Conservation (phyloP, 2,113 vertebrate genomes). For the Pelecanus crispus region DNA sequence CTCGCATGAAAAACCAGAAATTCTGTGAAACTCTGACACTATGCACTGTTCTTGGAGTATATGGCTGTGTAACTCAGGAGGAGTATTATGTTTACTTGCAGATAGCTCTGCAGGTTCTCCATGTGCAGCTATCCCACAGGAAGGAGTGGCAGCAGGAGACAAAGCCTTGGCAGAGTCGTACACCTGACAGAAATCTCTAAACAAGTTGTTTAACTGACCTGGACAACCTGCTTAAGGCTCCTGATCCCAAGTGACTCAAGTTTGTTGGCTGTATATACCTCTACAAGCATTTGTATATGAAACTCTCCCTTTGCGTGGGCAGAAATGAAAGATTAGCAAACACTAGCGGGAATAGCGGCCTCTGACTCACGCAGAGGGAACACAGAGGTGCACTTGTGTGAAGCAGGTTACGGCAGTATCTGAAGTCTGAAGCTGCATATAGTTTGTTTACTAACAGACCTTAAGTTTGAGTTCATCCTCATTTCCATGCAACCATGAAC, state of each 20-base stretch:
- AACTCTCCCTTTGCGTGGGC: neutral
- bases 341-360: neutral
- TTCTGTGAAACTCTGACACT: neutral
- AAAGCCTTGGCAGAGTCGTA: neutral
- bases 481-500: neutral
- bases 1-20: neutral
- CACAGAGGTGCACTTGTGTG: neutral
- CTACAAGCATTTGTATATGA: neutral
- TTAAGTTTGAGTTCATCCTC: neutral
- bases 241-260: neutral
- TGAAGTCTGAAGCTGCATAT: neutral
- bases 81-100: fast-evolving
- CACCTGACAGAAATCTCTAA: neutral
- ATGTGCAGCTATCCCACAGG: neutral
- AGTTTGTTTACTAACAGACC: neutral
- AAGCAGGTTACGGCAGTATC: neutral
- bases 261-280: neutral
- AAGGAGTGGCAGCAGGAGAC: neutral
- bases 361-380: neutral
- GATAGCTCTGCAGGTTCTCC: neutral
- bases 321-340: neutral
- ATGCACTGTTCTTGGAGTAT: neutral
- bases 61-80: neutral
- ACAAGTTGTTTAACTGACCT: neutral
- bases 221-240: neutral